These are phyloP conservation scores for Euwallacea similis DNA, from an alignment of 1,140 invertebrate species.

Conservation along the genomic window DNA sequence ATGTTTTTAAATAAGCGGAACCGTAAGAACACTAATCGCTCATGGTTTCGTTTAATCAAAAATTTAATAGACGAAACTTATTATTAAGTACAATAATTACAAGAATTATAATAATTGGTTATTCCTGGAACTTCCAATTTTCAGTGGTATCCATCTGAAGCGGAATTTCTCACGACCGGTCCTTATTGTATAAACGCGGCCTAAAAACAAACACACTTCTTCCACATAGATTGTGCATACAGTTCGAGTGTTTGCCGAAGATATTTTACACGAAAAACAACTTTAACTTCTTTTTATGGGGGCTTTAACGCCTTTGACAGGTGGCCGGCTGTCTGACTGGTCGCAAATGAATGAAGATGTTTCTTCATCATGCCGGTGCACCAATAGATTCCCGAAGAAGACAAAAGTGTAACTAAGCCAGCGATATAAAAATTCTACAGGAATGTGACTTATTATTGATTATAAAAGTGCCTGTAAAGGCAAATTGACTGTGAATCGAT, in stretches of 20 bases:
- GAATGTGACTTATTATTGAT: too few relatives aligned
- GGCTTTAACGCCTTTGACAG: constrained; percentile 35
- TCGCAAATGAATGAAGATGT: neutral
- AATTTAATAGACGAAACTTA: too few relatives aligned
- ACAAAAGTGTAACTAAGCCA: too few relatives aligned
- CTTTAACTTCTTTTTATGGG: constrained; percentile 34
- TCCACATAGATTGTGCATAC: constrained; percentile 27
- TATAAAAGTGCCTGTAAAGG: neutral
- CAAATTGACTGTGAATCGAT: constrained; percentile 12
- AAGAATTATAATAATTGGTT: too few relatives aligned
- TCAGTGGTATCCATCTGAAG: neutral
- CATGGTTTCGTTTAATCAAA: too few relatives aligned
- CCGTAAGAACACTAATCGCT: too few relatives aligned
- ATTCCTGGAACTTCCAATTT: too few relatives aligned
- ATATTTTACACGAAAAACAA: constrained; percentile 36
- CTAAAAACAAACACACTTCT: constrained; percentile 27
- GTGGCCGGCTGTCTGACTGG: constrained; percentile 25
- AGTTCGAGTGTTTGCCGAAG: constrained; percentile 32
- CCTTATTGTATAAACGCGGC: constrained; percentile 14
- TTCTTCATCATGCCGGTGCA: neutral
- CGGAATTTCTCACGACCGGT: constrained; percentile 28
- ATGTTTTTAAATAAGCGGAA: too few relatives aligned
- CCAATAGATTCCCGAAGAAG: too few relatives aligned
- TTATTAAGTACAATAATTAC: too few relatives aligned
- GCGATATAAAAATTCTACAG: too few relatives aligned